A percentile compares a stretch with the other conserved stretches of the same genome.
Evolutionary conservation across 2,113 vertebrate species (phyloP).

Genomic region (Pelusios castaneus): DNA sequence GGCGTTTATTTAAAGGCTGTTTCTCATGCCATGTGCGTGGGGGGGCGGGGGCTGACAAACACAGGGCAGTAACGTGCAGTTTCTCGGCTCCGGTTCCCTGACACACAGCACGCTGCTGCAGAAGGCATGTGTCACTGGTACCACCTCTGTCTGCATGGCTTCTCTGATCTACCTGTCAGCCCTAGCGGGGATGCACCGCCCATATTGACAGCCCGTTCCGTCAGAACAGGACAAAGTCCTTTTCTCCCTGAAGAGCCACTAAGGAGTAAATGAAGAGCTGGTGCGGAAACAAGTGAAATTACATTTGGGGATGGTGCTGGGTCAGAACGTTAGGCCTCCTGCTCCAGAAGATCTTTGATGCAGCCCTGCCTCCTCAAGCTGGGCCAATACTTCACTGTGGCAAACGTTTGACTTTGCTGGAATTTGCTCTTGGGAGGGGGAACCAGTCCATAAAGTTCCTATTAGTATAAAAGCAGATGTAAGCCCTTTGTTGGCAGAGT

Average conservation of each 20-base stretch:
- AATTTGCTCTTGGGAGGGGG: slow-evolving; percentile 49
- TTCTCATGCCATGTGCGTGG: neutral
- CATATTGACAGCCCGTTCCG: neutral
- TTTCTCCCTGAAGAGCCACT: neutral
- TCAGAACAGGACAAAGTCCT: neutral
- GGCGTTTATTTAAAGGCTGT: rapidly evolving
- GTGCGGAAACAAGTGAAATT: neutral
- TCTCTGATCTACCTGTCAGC: neutral
- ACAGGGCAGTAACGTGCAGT: neutral
- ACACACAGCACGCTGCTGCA: neutral
- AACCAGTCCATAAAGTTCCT: slow-evolving; percentile 65
- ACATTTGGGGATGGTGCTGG: neutral
- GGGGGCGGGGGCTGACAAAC: no score
- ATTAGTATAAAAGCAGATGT: slow-evolving; percentile 68
- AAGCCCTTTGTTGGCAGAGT: slow-evolving; percentile 66
- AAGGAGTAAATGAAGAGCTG: neutral
- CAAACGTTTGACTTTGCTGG: slow-evolving; percentile 66
- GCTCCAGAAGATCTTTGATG: slow-evolving; percentile 28
- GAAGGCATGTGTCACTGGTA: no score
- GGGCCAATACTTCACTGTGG: slow-evolving; percentile 33
- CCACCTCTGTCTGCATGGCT: neutral
- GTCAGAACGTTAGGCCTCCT: neutral
- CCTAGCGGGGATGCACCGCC: no score
- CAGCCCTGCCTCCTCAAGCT: slow-evolving; percentile 10
- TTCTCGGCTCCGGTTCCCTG: rapidly evolving